These are phyloP conservation scores for Pinctada fucata DNA, from an alignment of 2,888 invertebrate genomes.

Conservation along the genomic window DNA sequence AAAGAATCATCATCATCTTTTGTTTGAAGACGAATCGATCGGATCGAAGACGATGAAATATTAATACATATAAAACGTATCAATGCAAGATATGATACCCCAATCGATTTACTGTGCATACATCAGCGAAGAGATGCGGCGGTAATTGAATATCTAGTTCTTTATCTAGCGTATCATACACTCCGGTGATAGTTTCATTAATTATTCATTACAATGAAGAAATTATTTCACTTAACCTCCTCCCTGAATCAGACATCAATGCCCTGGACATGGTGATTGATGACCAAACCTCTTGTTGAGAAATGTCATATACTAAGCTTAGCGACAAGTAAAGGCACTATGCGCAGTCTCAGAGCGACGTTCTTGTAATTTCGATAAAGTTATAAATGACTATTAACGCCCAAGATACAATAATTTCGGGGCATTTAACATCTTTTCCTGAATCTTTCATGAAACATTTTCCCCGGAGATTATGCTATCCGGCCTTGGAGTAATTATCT, in stretches of 20 bases:
- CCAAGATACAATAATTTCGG: constrained; percentile 21
- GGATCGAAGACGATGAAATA: background rate
- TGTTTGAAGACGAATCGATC: background rate
- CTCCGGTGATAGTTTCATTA: constrained; percentile 9
- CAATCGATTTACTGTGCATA: background rate
- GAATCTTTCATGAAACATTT: constrained; percentile 34
- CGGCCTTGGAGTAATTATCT: constrained; percentile 25
- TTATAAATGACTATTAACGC: constrained; percentile 19
- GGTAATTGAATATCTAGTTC: background rate
- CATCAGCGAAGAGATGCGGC: background rate
- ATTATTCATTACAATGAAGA: constrained; percentile 20
- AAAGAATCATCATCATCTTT: too few relatives aligned
- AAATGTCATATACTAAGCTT: background rate
- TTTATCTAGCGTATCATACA: background rate
- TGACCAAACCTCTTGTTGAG: background rate
- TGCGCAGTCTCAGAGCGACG: background rate
- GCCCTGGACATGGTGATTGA: background rate
- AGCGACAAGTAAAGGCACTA: background rate
- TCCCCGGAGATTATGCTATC: constrained; percentile 22
- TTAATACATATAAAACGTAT: background rate
- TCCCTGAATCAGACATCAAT: background rate
- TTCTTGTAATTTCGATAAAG: constrained; percentile 7
- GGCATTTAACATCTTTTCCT: constrained; percentile 30
- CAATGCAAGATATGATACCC: background rate
- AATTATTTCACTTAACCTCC: constrained; percentile 31